Base-by-base conservation (phyloP, 2,888 invertebrate species). In the Philereme vetulata region DNA sequence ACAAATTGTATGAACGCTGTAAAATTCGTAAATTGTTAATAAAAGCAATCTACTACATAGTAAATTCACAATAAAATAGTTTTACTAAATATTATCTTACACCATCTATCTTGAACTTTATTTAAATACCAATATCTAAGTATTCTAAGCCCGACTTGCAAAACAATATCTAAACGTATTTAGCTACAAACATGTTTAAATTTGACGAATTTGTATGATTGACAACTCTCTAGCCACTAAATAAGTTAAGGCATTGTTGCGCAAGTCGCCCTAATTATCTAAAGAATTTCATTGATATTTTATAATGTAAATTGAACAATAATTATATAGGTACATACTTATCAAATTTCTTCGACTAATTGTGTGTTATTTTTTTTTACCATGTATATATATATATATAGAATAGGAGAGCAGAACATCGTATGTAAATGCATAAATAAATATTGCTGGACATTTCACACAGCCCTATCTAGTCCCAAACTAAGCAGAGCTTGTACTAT, bases 61-160 rank as follows among this genome's bases (percentile, higher is more conserved):
- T 67, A 51, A 56, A 60, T 59, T 64, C 60, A 65, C 64, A 62
- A 67, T 60, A 66, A 62, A 51, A n/a, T n/a, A n/a, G n/a, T n/a
- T 48, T 44, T 54, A 50, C 21, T 53, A 46, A 62, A 59, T 55
- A 55, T 63, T 21, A 63, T 56, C 63, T 63, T 60, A 63, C 52
- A 56, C 33, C 36, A 9, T 60, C 51, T 51, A 62, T 62, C 60
- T 54, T 49, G n/a, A 50, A 60, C 35, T 59, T 36, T 60, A 56
- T 59, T 56, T 44, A 51, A 49, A 56, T 55, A 44, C 47, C 62
- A 52, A 21, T 21, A n/a, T n/a, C n/a, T n/a, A 21, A 21, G 21
- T 21, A 21, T 51, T 57, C 21, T 51, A 65, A 60, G 21, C 21
- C 21, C 21, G 21, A 21, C 21, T 21, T 21, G 21, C 21, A 21